phyloP scores from a whole-genome alignment of 30 jellyfish, hydroid and myxozoan genomes.

The Aurelia coerulea region DNA sequence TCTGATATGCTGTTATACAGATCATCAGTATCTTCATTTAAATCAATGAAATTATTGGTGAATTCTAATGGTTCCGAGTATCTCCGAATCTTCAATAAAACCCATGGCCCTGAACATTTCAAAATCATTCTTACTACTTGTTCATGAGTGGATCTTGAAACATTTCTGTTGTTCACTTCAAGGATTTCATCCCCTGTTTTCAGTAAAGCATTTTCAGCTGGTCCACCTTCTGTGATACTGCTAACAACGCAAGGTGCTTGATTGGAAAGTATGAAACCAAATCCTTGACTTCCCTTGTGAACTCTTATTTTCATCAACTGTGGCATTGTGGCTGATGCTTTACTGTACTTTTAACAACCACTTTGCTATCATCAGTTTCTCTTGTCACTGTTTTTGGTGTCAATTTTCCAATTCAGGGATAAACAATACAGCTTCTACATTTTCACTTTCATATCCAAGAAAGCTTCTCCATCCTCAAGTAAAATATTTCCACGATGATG shows the following conservation, averaged over 20 bases:
- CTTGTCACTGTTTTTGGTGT: too few relatives aligned
- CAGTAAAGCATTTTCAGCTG: constrained; percentile 77
- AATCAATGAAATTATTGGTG: background rate
- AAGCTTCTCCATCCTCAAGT: too few relatives aligned
- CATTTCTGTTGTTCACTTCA: constrained; percentile 76
- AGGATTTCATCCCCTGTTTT: constrained; percentile 81
- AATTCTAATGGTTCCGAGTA: constrained; percentile 5
- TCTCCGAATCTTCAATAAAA: constrained; percentile 28
- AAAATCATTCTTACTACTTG: constrained; percentile 77
- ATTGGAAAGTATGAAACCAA: constrained; percentile 78
- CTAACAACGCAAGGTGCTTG: constrained; percentile 94
- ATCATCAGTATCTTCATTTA: constrained; percentile 33
- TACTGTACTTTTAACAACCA: background rate
- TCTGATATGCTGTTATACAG: constrained; percentile 39
- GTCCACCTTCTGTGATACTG: constrained; percentile 73
- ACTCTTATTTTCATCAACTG: constrained; percentile 34
- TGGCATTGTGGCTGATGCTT: constrained; percentile 17
- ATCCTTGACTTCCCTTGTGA: constrained; percentile 69
- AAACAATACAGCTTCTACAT: too few relatives aligned
- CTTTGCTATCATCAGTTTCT: background rate
- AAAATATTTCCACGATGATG: too few relatives aligned
- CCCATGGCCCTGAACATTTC: constrained; percentile 11
- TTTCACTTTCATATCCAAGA: too few relatives aligned
- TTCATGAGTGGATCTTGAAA: constrained; percentile 69
- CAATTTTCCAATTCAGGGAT: too few relatives aligned